These are phyloP conservation scores for Parnassius mnemosyne DNA, from an alignment of 2,888 invertebrate species.

Conservation along the genomic window DNA sequence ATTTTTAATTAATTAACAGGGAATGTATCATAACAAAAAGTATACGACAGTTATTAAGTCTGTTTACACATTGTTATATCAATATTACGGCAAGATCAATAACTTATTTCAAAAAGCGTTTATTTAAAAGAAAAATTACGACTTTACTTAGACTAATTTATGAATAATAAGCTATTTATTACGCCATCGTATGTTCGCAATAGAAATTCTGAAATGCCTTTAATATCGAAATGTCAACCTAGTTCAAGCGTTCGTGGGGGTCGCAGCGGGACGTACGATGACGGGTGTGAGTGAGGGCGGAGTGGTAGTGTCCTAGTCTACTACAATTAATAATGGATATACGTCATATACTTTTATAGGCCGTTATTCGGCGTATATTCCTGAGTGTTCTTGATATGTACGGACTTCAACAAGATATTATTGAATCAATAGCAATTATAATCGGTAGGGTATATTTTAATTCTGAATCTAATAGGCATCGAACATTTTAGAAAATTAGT, in stretches of 20 bases:
- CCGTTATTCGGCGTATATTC: slow-evolving; percentile 14
- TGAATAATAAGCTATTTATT: slow-evolving; percentile 63
- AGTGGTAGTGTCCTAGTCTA: slow-evolving; percentile 32
- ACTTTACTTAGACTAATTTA: slow-evolving; percentile 33
- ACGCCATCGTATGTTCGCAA: slow-evolving; percentile 56
- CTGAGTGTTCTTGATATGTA: slow-evolving; percentile 9
- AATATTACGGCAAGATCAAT: too few species aligned
- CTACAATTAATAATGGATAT: slow-evolving; percentile 62
- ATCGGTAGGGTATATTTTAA: too few species aligned
- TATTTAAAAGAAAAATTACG: not conserved
- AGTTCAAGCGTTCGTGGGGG: slow-evolving; percentile 51
- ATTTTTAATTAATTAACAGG: too few species aligned
- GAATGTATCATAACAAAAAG: too few species aligned
- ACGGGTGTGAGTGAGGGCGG: slow-evolving; percentile 32
- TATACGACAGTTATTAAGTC: too few species aligned
- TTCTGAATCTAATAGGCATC: too few species aligned
- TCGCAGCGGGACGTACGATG: slow-evolving; percentile 28
- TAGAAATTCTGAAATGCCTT: slow-evolving; percentile 73
- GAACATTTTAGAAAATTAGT: too few species aligned
- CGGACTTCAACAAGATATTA: slow-evolving; percentile 6
- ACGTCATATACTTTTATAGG: slow-evolving; percentile 50
- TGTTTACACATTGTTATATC: too few species aligned
- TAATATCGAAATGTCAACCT: slow-evolving; percentile 74
- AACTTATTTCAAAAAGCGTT: too few species aligned
- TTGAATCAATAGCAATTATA: not conserved